Conservation (phyloP, 2,888 invertebrate species). For the Himalopsyche anomala region DNA sequence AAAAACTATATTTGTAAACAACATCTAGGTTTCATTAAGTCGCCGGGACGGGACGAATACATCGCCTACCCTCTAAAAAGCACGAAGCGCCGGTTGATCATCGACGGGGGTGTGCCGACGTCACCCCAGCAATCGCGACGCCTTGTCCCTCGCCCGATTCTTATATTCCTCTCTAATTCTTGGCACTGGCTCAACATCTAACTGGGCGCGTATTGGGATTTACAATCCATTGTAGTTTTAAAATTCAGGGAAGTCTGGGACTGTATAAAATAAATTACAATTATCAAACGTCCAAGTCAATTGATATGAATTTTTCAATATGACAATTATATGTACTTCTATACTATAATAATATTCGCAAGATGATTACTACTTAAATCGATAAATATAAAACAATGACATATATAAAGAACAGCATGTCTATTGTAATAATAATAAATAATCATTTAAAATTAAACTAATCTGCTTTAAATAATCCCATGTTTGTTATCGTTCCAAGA, state of each 20-base stretch:
- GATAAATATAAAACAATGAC: too few relatives aligned
- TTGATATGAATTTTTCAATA: too few relatives aligned
- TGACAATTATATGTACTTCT: too few relatives aligned
- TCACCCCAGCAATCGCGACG: background rate
- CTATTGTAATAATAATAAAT: too few relatives aligned
- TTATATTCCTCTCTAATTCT: constrained; percentile 39
- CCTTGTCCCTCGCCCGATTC: constrained; percentile 16
- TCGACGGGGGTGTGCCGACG: background rate
- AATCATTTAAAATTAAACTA: too few relatives aligned
- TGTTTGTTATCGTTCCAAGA: too few relatives aligned
- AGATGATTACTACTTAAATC: too few relatives aligned
- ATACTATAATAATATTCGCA: too few relatives aligned
- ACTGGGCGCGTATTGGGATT: background rate
- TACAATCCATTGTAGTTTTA: constrained; percentile 2
- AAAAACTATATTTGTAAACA: background rate
- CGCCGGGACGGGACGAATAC: background rate
- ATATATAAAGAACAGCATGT: too few relatives aligned
- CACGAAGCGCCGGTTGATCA: constrained; percentile 34
- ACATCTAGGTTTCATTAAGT: background rate
- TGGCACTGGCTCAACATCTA: constrained; percentile 5
- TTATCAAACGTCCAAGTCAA: too few relatives aligned
- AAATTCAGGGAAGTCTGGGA: constrained; percentile 14
- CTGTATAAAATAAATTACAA: too few relatives aligned
- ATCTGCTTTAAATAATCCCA: too few relatives aligned
- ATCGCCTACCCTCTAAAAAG: background rate